Conservation (phyloP, 2,797 vertebrate genomes). For the Anabacerthia variegaticeps region DNA sequence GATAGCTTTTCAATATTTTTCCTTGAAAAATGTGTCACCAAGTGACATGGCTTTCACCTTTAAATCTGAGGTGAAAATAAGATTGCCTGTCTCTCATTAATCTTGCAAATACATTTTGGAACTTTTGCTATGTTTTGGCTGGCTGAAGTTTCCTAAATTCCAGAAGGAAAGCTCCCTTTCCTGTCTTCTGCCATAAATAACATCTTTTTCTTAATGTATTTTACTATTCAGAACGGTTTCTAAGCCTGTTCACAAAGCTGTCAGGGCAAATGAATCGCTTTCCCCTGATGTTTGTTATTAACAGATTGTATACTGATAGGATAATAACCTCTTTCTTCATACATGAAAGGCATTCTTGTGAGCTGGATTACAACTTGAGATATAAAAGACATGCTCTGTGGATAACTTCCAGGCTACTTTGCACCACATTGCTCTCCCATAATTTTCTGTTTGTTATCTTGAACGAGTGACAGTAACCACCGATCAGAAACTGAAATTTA, state of each 20-base stretch:
- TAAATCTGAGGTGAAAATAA: slow-evolving; percentile 13
- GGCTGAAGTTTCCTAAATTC: slow-evolving; percentile 38
- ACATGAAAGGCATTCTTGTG: slow-evolving; percentile 79
- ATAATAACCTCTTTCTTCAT: slow-evolving; percentile 67
- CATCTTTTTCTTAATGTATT: slow-evolving; percentile 53
- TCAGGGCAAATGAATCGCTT: slow-evolving; percentile 73
- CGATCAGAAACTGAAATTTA: slow-evolving; percentile 73
- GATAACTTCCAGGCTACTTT: slow-evolving; percentile 74
- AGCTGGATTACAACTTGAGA: slow-evolving; percentile 75
- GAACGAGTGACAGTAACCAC: slow-evolving; percentile 72
- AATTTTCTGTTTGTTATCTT: slow-evolving; percentile 75
- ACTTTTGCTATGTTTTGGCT: slow-evolving; percentile 48
- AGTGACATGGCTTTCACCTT: background rate
- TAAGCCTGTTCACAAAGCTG: slow-evolving; percentile 67
- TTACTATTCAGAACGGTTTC: slow-evolving; percentile 60
- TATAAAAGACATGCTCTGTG: slow-evolving; percentile 70
- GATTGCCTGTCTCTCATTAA: slow-evolving; percentile 38
- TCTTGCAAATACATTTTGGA: slow-evolving; percentile 33
- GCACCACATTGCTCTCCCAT: slow-evolving; percentile 62
- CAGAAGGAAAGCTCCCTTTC: slow-evolving; percentile 57
- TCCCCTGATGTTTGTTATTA: slow-evolving; percentile 78
- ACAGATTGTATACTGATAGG: slow-evolving; percentile 73
- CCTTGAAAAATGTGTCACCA: background rate
- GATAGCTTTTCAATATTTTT: background rate
- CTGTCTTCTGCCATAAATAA: slow-evolving; percentile 61